Evolutionary conservation across 2,888 invertebrate species (phyloP).

Genomic region (Drosophila conformis): DNA sequence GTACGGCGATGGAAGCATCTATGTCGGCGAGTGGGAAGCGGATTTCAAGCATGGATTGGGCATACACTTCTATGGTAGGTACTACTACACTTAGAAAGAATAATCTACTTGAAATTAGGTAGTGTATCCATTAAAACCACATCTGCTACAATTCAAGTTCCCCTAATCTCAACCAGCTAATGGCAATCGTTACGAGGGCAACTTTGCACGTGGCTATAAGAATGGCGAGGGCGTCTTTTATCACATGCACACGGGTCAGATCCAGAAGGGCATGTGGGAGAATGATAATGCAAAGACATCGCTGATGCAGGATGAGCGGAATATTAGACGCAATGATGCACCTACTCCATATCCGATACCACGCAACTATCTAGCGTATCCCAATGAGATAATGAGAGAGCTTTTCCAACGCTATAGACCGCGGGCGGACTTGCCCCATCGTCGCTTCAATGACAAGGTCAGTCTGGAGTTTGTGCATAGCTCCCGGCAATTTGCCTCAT

Average conservation of each 20-base stretch:
- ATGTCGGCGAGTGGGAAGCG: slow-evolving; percentile 83
- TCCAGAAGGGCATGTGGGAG: slow-evolving; percentile 84
- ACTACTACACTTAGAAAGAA: neutral
- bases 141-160: neutral
- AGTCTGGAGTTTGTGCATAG: slow-evolving; percentile 69
- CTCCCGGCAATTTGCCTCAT: slow-evolving; percentile 60
- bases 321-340: slow-evolving; percentile 64
- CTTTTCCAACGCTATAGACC: slow-evolving; percentile 74
- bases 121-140: neutral
- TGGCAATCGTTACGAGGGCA: slow-evolving; percentile 84
- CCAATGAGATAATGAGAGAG: slow-evolving; percentile 73
- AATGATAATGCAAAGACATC: slow-evolving; percentile 78
- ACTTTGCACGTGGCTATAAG: slow-evolving; percentile 81
- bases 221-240: slow-evolving; percentile 84
- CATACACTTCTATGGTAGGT: slow-evolving; percentile 78
- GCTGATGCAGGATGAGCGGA: slow-evolving; percentile 77
- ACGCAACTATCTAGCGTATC: slow-evolving; percentile 65
- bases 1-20: slow-evolving; percentile 79
- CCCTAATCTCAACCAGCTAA: slow-evolving; percentile 65
- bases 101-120: neutral
- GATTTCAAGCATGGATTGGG: slow-evolving; percentile 81
- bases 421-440: slow-evolving; percentile 58
- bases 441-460: slow-evolving; percentile 68
- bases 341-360: slow-evolving; percentile 79
- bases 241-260: slow-evolving; percentile 82